A percentile compares a stretch with the other conserved stretches of the same genome.
Conservation (phyloP, 2,888 invertebrate genomes). For the Capitulum mitella region DNA sequence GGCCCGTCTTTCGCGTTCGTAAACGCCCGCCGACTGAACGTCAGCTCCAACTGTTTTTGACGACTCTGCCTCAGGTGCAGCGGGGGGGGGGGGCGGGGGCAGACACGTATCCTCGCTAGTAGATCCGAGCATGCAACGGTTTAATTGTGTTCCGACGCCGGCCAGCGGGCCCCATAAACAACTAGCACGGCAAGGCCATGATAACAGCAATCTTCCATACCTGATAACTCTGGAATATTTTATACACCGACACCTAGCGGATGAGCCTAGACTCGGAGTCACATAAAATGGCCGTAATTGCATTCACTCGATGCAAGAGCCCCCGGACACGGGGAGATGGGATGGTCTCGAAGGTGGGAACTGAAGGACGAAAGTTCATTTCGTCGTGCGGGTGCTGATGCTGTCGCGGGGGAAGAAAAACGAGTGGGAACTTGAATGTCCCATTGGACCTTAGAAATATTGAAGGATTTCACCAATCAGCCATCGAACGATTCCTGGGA, state of each 20-base stretch:
- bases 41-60: background rate
- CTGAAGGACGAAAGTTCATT: too few relatives aligned
- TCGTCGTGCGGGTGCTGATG: too few relatives aligned
- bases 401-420: too few relatives aligned
- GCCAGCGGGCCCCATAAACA: background rate
- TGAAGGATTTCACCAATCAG: too few relatives aligned
- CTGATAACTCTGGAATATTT: background rate
- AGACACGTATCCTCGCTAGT: background rate
- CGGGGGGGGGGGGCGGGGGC: too few relatives aligned
- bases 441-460: too few relatives aligned
- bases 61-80: background rate
- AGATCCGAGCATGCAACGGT: background rate
- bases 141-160: background rate
- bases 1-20: too few relatives aligned
- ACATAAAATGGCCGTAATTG: background rate
- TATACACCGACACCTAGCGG: background rate
- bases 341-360: too few relatives aligned
- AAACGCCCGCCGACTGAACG: background rate
- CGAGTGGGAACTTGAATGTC: too few relatives aligned
- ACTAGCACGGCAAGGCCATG: background rate
- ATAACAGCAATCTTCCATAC: background rate
- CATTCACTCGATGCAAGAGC: background rate
- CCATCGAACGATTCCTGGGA: too few relatives aligned
- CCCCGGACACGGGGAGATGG: too few relatives aligned
- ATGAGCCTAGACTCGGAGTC: background rate